phyloP scores from a whole-genome alignment of 2,797 vertebrate species.

The Poeciliopsis gracilis region DNA sequence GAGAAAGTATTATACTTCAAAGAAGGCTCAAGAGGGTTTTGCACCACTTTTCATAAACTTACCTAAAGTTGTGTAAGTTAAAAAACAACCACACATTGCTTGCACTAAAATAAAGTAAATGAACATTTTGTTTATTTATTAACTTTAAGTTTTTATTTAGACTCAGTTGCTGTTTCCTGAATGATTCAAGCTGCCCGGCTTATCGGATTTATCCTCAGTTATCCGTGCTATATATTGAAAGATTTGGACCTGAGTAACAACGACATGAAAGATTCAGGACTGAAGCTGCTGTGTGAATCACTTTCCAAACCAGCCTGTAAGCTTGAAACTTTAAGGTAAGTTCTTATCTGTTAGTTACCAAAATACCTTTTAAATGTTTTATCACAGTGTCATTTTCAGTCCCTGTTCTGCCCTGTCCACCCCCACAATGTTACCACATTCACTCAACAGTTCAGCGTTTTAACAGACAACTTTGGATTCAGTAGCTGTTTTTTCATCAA shows the following conservation, averaged over 20 bases:
- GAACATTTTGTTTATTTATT: neutral
- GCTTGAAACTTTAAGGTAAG: slow-evolving; percentile 50
- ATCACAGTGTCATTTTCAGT: no score
- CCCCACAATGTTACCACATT: neutral
- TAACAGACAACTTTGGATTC: no score
- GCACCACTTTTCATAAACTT: slow-evolving; percentile 29
- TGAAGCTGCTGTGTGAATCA: slow-evolving; percentile 35
- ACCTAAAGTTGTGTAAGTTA: slow-evolving; percentile 40
- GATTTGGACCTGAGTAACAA: slow-evolving; percentile 43
- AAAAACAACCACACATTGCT: accelerated
- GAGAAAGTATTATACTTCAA: slow-evolving; percentile 3
- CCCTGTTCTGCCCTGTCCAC: neutral
- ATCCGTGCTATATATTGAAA: slow-evolving; percentile 4
- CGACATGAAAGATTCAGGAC: slow-evolving; percentile 27
- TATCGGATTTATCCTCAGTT: neutral
- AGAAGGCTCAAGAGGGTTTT: slow-evolving; percentile 19
- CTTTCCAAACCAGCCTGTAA: slow-evolving; percentile 19
- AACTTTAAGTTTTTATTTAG: slow-evolving; percentile 2
- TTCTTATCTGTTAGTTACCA: neutral
- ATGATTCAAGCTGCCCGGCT: slow-evolving; percentile 16
- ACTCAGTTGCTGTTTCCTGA: slow-evolving; percentile 27
- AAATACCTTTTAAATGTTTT: neutral
- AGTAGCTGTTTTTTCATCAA: no score
- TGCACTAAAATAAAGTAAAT: neutral
- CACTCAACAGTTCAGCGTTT: no score